Base-by-base conservation (phyloP, 2,113 vertebrate species). In the Peromyscus leucopus region DNA sequence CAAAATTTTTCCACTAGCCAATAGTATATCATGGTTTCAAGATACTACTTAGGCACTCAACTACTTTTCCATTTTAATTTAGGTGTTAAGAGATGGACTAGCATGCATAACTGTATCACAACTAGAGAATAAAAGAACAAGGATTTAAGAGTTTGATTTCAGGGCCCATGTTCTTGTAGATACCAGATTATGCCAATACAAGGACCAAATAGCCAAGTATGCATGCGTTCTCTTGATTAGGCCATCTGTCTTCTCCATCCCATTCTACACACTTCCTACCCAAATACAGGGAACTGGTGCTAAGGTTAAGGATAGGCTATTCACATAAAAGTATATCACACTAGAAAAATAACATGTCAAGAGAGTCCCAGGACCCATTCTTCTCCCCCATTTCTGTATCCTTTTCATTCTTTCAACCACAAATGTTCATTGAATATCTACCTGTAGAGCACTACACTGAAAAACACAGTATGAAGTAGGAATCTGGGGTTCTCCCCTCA, bases 341-440 rank as follows among this genome's bases (percentile, higher is more conserved):
- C 9, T 22, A 90, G 55, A 91, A 91, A 92, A 74, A 89, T 57
- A 94, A 89, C 13, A 92, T n/a, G 85, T 90, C 36, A 96, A 79
- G 48, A 75, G 31, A 90, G 48, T 75, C 87, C 67, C 33, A 97
- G 28, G 71, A 95, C 61, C 74, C n/a, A 91, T 61, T 28, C 36
- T 97, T 93, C 80, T 74, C 82, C 24, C 48, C 48, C 42, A 6
- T 92, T 92, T 93, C 87, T 93, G 24, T 85, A 78, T 76, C 19
- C 1, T 95, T 78, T 85, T 55, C 67, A 82, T 87, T 95, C 22
- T 90, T 72, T 84, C 55, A 61, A 72, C 10, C 61, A 85, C 28
- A 95, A 76, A 91, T 21, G 90, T 10, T 90, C 42, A 95, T 16
- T 94, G 42, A 57, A 63, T 74, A 31, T 36, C 6, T 83, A 55